phyloP scores from a whole-genome alignment of 1,140 invertebrate species.

The Thereuonema tuberculata region DNA sequence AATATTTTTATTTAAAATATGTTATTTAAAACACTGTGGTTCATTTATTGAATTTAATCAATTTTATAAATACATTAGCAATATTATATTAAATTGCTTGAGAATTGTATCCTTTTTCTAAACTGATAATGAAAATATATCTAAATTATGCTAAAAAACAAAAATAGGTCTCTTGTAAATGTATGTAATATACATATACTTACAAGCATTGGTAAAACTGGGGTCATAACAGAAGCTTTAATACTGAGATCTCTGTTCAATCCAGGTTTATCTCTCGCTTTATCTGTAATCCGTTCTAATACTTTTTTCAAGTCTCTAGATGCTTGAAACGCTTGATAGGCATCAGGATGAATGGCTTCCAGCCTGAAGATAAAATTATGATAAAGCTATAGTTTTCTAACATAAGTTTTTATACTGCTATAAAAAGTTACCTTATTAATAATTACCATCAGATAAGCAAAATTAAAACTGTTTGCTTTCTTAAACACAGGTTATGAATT shows the following conservation, averaged over 20 bases:
- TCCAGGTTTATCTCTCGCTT: slow-evolving; percentile 13
- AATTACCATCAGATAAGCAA: no score
- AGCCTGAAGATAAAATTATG: slow-evolving; percentile 38
- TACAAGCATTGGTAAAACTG: slow-evolving; percentile 77
- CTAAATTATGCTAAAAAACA: background rate
- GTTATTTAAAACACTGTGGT: no score
- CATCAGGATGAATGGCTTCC: slow-evolving; percentile 66
- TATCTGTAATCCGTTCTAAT: no score
- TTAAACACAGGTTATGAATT: no score
- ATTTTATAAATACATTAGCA: no score
- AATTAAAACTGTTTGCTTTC: no score
- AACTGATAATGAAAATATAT: background rate
- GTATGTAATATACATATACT: slow-evolving; percentile 17
- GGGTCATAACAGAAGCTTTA: slow-evolving; percentile 56
- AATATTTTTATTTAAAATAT: no score
- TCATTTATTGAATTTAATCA: no score
- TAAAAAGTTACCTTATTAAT: no score
- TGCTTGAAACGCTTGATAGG: slow-evolving; percentile 73
- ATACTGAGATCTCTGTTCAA: slow-evolving; percentile 30
- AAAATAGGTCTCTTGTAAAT: background rate
- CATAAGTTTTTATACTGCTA: no score
- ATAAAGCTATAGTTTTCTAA: slow-evolving; percentile 11
- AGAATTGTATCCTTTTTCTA: background rate
- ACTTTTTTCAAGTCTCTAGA: slow-evolving; percentile 63
- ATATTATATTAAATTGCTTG: no score